A percentile compares a stretch with the other conserved stretches of the same genome.
These are phyloP conservation scores for Acomys russatus DNA, from an alignment of 2,797 vertebrate genomes.

Conservation along the genomic window DNA sequence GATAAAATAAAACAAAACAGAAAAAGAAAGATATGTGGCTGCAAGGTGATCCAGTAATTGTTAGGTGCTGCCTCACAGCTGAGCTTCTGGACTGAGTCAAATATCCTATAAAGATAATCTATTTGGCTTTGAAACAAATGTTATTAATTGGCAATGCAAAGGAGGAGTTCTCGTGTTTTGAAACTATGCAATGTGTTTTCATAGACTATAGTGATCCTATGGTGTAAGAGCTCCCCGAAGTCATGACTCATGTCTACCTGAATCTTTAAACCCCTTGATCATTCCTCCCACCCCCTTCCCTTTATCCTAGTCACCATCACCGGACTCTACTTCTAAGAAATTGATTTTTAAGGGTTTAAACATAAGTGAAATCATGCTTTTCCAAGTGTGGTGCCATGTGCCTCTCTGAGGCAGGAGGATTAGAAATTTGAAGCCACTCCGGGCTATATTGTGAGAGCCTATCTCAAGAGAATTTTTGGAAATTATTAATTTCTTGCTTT, in stretches of 20 bases:
- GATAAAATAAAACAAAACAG: neutral
- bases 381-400: neutral
- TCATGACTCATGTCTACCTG: neutral
- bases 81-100: slow-evolving; percentile 1
- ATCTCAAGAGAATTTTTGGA: neutral
- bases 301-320: neutral
- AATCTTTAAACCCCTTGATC: neutral
- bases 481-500: slow-evolving; percentile 16
- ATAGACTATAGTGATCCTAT: neutral
- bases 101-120: neutral
- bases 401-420: neutral
- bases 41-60: neutral
- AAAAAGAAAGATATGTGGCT: neutral
- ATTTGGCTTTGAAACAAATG: slow-evolving; percentile 18
- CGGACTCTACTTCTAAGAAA: neutral
- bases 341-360: neutral
- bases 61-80: neutral
- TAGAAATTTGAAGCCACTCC: neutral
- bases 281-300: neutral
- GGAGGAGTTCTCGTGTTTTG: neutral
- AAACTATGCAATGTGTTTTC: neutral
- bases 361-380: neutral
- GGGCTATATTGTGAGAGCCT: neutral
- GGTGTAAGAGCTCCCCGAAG: neutral
- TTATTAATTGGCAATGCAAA: neutral